Evolutionary conservation across 2,888 invertebrate genomes (phyloP).

Genomic region (Pemphredon lugubris): DNA sequence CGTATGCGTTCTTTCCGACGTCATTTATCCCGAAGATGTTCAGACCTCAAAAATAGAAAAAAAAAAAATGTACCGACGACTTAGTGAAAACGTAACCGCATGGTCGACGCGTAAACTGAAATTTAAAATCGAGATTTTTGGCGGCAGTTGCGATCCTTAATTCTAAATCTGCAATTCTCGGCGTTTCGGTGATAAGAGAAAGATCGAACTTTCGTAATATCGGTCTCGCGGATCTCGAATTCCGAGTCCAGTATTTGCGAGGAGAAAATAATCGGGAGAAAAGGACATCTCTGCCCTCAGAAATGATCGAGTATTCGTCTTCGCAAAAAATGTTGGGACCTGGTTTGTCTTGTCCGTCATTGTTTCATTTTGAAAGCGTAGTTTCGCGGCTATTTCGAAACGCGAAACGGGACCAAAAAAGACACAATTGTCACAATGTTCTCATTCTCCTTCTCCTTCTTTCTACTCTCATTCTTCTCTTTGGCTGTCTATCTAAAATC

Average conservation of each 20-base stretch:
- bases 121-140: conserved; percentile 35
- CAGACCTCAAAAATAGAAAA: conserved; percentile 25
- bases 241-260: no score
- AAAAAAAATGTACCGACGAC: conserved; percentile 15
- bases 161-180: no score
- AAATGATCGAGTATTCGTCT: conserved; percentile 49
- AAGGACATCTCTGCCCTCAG: conserved; percentile 28
- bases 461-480: conserved; percentile 35
- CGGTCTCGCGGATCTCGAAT: no score
- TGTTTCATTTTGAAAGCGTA: conserved; percentile 71
- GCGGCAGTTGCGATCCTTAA: conserved; percentile 6
- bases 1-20: conserved; percentile 47
- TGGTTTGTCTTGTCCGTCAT: conserved; percentile 72
- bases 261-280: no score
- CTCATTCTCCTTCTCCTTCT: conserved; percentile 55
- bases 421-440: conserved; percentile 72
- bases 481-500: conserved; percentile 29
- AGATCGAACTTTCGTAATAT: no score
- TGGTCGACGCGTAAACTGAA: conserved; percentile 15
- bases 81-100: conserved; percentile 20
- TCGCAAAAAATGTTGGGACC: conserved; percentile 64
- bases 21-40: conserved; percentile 57
- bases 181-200: no score
- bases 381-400: conserved; percentile 66
- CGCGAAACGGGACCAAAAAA: conserved; percentile 78